Evolutionary conservation across 2,797 vertebrate genomes (phyloP).

Genomic region (Melanogrammus aeglefinus): DNA sequence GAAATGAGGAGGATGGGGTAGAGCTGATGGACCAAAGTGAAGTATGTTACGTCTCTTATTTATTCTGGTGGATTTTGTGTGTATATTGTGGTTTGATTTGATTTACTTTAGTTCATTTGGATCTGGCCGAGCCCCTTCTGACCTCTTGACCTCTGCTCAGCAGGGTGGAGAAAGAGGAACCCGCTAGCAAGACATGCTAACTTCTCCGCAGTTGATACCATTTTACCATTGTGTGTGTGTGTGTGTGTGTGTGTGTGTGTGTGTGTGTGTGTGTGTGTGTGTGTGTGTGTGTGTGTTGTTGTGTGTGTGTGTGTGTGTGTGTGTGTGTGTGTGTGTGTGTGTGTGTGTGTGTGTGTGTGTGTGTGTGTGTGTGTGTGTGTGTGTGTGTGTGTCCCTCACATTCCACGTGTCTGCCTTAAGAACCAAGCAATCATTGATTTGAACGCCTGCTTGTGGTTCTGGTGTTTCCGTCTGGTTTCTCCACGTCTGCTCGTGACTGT

Average conservation of each 20-base stretch:
- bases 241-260: constrained; percentile 9
- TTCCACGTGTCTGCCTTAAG: constrained; percentile 58
- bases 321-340: constrained; percentile 8
- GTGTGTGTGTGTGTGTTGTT: constrained; percentile 10
- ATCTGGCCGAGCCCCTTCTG: neutral
- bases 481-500: constrained; percentile 23
- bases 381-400: constrained; percentile 4
- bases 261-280: constrained; percentile 5
- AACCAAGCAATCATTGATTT: neutral
- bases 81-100: neutral
- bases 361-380: constrained; percentile 3
- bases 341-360: constrained; percentile 10
- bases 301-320: constrained; percentile 5
- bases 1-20: neutral
- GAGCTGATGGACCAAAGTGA: neutral
- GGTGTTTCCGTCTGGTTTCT: neutral
- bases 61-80: neutral
- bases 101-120: neutral
- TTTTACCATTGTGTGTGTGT: neutral
- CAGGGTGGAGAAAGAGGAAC: neutral
- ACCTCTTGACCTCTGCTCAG: neutral
- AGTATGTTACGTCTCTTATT: neutral
- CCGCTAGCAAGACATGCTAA: too few species aligned
- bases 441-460: neutral
- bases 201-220: too few species aligned